These are phyloP conservation scores for Micromys minutus DNA, from an alignment of 2,113 vertebrate species.

Conservation along the genomic window DNA sequence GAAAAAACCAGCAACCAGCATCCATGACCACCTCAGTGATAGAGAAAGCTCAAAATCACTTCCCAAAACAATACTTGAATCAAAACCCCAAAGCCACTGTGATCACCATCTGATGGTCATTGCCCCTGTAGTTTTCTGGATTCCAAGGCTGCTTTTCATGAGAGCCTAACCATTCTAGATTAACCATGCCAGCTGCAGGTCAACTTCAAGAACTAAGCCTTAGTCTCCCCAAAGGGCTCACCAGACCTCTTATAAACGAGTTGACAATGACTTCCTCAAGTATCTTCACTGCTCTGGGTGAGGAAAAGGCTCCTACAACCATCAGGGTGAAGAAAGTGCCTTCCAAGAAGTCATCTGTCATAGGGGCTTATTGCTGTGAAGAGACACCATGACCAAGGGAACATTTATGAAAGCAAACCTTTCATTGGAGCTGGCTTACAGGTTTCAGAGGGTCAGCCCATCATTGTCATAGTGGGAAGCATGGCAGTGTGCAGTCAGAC, in stretches of 20 bases:
- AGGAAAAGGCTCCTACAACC: background rate
- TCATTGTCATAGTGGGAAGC: too few relatives aligned
- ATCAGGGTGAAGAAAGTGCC: too few relatives aligned
- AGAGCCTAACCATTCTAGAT: background rate
- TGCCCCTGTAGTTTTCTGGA: background rate
- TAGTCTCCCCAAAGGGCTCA: background rate
- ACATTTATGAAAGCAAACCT: too few relatives aligned
- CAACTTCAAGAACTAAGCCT: background rate
- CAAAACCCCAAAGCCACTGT: background rate
- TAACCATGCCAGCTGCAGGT: background rate
- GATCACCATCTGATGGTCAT: background rate
- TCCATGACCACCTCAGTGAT: background rate
- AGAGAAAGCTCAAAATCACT: background rate
- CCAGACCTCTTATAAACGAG: background rate
- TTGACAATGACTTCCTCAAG: background rate
- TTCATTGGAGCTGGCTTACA: too few relatives aligned
- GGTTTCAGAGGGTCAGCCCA: too few relatives aligned
- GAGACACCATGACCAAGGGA: too few relatives aligned
- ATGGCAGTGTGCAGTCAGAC: too few relatives aligned
- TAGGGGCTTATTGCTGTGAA: too few relatives aligned
- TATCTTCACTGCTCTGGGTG: background rate
- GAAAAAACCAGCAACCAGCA: background rate
- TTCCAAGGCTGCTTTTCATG: background rate
- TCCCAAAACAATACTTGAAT: background rate
- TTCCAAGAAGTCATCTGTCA: background rate